Percentiles rank a stretch among this genome's conserved stretches.
Evolutionary conservation across 1,140 invertebrate genomes (phyloP).

Genomic region (Periplaneta americana): DNA sequence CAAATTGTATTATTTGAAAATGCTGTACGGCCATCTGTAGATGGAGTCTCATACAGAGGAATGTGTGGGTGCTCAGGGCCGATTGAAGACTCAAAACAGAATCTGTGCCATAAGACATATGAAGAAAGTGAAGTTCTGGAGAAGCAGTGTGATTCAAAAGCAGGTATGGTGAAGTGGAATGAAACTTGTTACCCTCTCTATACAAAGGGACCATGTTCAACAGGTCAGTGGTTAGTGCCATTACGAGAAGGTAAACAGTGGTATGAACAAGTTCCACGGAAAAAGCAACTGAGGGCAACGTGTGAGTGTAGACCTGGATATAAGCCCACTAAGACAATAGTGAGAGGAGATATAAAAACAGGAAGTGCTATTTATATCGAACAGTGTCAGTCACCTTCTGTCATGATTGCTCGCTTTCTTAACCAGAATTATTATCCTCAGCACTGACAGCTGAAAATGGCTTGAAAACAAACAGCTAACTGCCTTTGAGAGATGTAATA

Average conservation of each 20-base stretch:
- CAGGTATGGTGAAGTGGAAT: constrained; percentile 53
- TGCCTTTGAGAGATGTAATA: neutral
- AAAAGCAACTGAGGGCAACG: constrained; percentile 38
- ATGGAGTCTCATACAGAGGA: constrained; percentile 76
- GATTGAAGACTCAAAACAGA: neutral
- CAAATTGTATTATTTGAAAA: constrained; percentile 74
- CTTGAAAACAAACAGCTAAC: neutral
- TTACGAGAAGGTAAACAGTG: constrained; percentile 32
- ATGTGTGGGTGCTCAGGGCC: constrained; percentile 45
- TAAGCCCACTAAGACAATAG: constrained; percentile 32
- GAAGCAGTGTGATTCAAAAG: constrained; percentile 47
- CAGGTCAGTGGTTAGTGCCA: constrained; percentile 65
- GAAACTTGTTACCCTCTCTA: constrained; percentile 64
- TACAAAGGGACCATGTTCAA: constrained; percentile 63
- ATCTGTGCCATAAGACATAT: constrained; percentile 21
- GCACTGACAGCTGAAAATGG: neutral
- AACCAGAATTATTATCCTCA: constrained; percentile 27
- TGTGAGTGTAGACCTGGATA: constrained; percentile 71
- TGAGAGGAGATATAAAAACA: constrained; percentile 21
- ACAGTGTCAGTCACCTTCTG: constrained; percentile 43
- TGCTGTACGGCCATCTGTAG: constrained; percentile 61
- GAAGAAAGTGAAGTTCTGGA: constrained; percentile 26
- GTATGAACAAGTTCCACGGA: constrained; percentile 25
- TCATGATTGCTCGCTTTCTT: constrained; percentile 43
- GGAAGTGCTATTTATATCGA: constrained; percentile 32